A percentile compares a stretch with the other conserved stretches of the same genome.
Conservation (phyloP, 1,140 invertebrate genomes). For the Drosophila triauraria region DNA sequence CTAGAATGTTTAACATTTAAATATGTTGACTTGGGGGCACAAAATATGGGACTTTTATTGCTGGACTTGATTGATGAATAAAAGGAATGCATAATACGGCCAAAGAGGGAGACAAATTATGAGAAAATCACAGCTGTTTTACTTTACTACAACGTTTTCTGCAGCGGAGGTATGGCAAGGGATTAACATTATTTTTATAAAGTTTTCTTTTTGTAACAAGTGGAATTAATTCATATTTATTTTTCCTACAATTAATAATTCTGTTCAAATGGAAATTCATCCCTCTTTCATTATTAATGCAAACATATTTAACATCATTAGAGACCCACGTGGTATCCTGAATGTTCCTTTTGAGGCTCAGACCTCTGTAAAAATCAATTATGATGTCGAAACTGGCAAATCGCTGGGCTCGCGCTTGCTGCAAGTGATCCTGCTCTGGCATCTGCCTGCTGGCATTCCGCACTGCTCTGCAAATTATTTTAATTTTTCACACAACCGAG, state of each 20-base stretch:
- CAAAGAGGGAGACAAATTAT: not conserved
- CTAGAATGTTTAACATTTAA: constrained; percentile 1
- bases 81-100: not conserved
- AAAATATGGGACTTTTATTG: constrained; percentile 2
- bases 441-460: not conserved
- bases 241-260: too few species aligned
- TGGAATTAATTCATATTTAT: too few species aligned
- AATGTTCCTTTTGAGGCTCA: not conserved
- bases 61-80: constrained; percentile 1
- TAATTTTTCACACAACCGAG: constrained; percentile 71
- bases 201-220: not conserved
- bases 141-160: not conserved
- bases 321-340: not conserved
- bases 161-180: not conserved
- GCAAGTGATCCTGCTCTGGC: constrained; percentile 17
- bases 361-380: constrained; percentile 17
- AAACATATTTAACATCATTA: constrained; percentile 36
- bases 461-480: constrained; percentile 57
- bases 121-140: not conserved
- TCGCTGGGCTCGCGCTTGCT: constrained; percentile 1
- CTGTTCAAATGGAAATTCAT: too few species aligned
- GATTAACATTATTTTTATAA: not conserved
- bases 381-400: constrained; percentile 58
- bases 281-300: too few species aligned
- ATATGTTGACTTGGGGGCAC: not conserved